These are phyloP conservation scores for Nephrotoma guestfalica DNA, from an alignment of 2,888 invertebrate genomes.

Conservation along the genomic window DNA sequence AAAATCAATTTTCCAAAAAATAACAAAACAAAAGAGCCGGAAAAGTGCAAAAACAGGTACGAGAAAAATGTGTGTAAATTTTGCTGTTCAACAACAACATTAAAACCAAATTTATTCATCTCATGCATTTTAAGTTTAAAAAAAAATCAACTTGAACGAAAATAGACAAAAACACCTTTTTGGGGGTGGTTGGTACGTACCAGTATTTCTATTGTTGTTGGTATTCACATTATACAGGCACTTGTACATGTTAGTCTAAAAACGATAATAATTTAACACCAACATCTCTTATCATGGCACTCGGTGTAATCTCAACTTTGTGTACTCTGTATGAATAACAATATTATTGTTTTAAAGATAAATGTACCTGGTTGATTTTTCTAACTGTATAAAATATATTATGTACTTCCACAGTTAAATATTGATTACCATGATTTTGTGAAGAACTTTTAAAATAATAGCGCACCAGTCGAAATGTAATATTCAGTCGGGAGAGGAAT, in stretches of 20 bases:
- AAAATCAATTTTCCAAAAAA: background rate
- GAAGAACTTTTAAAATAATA: background rate
- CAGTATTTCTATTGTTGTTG: background rate
- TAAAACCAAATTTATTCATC: background rate
- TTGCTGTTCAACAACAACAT: background rate
- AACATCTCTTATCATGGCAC: background rate
- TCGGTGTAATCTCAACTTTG: background rate
- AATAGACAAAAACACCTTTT: background rate
- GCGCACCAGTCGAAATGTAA: too few relatives aligned
- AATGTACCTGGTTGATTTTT: background rate
- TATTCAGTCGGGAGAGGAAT: background rate
- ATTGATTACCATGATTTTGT: background rate
- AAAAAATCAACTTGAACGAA: background rate
- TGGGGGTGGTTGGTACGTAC: too few relatives aligned
- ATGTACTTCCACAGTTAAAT: background rate
- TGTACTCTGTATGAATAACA: background rate
- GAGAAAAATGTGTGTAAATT: background rate
- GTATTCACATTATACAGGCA: background rate
- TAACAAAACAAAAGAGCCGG: background rate
- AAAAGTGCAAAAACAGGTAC: background rate
- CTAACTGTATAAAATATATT: too few relatives aligned
- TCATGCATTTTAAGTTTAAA: background rate
- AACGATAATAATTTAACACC: background rate
- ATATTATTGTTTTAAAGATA: background rate
- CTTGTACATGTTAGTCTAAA: background rate